Conservation (phyloP, 2,888 invertebrate genomes). For the Tortricodes alternella region DNA sequence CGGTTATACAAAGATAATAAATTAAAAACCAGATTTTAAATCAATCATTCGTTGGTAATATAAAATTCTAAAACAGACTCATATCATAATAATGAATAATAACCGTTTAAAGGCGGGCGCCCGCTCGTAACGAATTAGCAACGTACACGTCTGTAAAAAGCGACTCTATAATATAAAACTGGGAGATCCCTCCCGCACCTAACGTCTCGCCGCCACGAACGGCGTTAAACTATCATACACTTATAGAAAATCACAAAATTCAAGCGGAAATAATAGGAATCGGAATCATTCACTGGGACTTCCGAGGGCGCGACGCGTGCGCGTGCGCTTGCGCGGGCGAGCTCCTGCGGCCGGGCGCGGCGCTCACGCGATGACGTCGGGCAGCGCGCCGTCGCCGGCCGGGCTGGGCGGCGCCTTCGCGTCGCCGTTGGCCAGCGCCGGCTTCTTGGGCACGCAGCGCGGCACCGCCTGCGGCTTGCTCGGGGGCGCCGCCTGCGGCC, state of each 20-base stretch:
- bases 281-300: conserved; percentile 41
- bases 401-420: conserved; percentile 60
- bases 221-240: conserved; percentile 53
- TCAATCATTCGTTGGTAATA: conserved; percentile 82
- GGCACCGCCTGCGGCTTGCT: conserved; percentile 46
- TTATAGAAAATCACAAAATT: conserved; percentile 82
- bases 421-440: conserved; percentile 31
- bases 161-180: conserved; percentile 80
- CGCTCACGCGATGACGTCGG: conserved; percentile 73
- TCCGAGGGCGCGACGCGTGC: conserved; percentile 24
- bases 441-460: conserved; percentile 43
- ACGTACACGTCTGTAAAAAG: conserved; percentile 75
- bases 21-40: conserved; percentile 80
- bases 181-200: conserved; percentile 76
- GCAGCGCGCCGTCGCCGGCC: conserved; percentile 73
- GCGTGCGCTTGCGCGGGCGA: background rate
- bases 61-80: conserved; percentile 82
- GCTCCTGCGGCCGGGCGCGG: background rate
- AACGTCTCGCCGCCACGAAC: conserved; percentile 61
- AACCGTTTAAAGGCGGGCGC: conserved; percentile 47
- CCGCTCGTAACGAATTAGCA: conserved; percentile 50
- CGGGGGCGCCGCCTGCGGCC: conserved; percentile 56
- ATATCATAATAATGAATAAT: conserved; percentile 72
- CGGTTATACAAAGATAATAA: conserved; percentile 82
- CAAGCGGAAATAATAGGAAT: conserved; percentile 82